These are phyloP conservation scores for Epistrophe grossulariae DNA, from an alignment of 2,888 invertebrate species.

Conservation along the genomic window DNA sequence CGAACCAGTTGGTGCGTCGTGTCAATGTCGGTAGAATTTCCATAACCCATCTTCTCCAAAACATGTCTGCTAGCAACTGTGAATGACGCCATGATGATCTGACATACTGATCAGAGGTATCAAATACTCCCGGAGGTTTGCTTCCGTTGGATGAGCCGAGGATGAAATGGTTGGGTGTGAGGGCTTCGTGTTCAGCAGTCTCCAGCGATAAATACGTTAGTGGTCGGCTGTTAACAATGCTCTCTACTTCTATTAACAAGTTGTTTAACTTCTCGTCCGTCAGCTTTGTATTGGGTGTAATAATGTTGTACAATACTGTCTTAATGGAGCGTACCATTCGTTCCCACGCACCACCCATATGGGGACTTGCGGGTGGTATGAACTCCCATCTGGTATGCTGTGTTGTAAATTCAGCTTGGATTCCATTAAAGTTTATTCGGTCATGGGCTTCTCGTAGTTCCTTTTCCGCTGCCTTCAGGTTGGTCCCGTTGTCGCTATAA, in stretches of 20 bases:
- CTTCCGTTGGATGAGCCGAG: slow-evolving; percentile 71
- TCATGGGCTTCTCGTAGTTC: slow-evolving; percentile 40
- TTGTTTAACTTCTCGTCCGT: slow-evolving; percentile 53
- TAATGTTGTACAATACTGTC: slow-evolving; percentile 36
- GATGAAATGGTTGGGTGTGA: slow-evolving; percentile 80
- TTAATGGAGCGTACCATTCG: slow-evolving; percentile 60
- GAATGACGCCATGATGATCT: no score
- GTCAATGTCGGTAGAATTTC: no score
- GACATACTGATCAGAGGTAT: no score
- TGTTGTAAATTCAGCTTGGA: slow-evolving; percentile 41
- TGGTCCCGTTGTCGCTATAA: slow-evolving; percentile 33
- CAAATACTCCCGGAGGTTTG: neutral
- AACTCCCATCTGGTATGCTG: slow-evolving; percentile 40
- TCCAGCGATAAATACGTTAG: slow-evolving; percentile 72
- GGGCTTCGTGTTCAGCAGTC: no score
- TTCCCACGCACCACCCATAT: no score
- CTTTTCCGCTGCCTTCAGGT: slow-evolving; percentile 35
- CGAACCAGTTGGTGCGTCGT: no score
- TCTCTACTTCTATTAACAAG: slow-evolving; percentile 58
- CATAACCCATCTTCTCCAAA: no score
- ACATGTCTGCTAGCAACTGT: no score
- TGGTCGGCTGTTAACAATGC: slow-evolving; percentile 61
- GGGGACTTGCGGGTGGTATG: slow-evolving; percentile 49
- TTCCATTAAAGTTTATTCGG: slow-evolving; percentile 23
- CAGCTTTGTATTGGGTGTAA: slow-evolving; percentile 31